Conservation (phyloP, 2,888 invertebrate species). For the Labia minor region DNA sequence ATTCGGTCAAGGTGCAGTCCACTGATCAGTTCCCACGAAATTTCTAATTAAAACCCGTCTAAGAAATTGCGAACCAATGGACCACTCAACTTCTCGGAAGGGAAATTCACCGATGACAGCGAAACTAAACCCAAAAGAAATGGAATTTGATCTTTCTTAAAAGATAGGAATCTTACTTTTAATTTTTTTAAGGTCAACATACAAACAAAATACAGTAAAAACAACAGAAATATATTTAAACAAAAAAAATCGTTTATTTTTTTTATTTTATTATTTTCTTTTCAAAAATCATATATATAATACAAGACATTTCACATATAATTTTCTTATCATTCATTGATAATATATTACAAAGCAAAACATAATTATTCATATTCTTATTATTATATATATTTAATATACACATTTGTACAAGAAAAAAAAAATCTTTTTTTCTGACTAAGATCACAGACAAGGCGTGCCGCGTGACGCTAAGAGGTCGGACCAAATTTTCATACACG, state of each 20-base stretch:
- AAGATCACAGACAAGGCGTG: constrained; percentile 24
- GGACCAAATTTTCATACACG: not conserved
- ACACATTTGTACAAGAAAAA: constrained; percentile 24
- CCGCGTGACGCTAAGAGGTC: constrained; percentile 6
- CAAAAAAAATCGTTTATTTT: not conserved
- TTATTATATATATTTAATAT: constrained; percentile 21
- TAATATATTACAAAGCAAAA: not conserved
- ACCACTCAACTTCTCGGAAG: too few species aligned
- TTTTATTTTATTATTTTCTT: not conserved
- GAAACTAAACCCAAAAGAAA: too few species aligned
- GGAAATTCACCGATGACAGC: too few species aligned
- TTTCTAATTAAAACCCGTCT: not conserved
- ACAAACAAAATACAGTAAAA: too few species aligned
- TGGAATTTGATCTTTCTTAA: too few species aligned
- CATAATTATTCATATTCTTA: not conserved
- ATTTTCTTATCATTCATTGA: not conserved
- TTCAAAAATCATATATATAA: not conserved
- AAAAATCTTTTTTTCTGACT: constrained; percentile 20
- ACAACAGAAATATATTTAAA: not conserved
- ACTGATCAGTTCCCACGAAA: not conserved
- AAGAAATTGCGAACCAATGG: too few species aligned
- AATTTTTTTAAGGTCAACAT: too few species aligned
- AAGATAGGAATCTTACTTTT: too few species aligned
- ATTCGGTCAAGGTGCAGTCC: not conserved
- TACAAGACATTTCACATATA: not conserved